Percentiles rank a stretch among this genome's conserved stretches.
Conservation (phyloP, 2,113 vertebrate species). For the Alaudala cheleensis region DNA sequence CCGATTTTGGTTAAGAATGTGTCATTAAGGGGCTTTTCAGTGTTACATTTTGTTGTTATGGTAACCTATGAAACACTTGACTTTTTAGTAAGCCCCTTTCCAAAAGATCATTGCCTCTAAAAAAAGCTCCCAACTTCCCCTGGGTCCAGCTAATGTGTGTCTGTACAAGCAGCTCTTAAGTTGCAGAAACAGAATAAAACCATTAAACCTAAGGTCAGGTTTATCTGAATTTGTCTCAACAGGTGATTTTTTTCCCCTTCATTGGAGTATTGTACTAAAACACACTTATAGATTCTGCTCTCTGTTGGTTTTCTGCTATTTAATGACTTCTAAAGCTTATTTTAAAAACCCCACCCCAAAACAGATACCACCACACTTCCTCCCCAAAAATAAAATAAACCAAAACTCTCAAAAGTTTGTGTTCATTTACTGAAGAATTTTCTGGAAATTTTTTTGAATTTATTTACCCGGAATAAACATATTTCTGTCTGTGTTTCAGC, state of each 20-base stretch:
- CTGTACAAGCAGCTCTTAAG: neutral
- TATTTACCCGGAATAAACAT: neutral
- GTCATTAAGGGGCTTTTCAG: neutral
- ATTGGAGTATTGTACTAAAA: neutral
- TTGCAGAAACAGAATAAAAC: neutral
- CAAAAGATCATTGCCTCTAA: neutral
- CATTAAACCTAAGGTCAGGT: neutral
- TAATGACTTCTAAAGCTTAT: neutral
- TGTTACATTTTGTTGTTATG: constrained; percentile 30
- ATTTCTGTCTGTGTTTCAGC: neutral
- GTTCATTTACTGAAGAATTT: neutral
- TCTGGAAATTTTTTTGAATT: neutral
- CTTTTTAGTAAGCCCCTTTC: neutral
- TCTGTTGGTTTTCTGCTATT: neutral
- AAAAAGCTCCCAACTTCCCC: neutral
- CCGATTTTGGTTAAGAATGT: neutral
- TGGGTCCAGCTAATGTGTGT: neutral
- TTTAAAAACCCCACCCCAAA: neutral
- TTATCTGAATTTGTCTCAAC: neutral
- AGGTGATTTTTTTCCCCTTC: neutral
- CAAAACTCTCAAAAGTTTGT: neutral
- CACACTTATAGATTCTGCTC: neutral
- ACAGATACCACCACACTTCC: neutral
- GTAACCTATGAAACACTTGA: constrained; percentile 22
- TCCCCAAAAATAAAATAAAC: neutral